Base-by-base conservation (phyloP, 2,797 vertebrate species). In the Emydoidea blandingii region DNA sequence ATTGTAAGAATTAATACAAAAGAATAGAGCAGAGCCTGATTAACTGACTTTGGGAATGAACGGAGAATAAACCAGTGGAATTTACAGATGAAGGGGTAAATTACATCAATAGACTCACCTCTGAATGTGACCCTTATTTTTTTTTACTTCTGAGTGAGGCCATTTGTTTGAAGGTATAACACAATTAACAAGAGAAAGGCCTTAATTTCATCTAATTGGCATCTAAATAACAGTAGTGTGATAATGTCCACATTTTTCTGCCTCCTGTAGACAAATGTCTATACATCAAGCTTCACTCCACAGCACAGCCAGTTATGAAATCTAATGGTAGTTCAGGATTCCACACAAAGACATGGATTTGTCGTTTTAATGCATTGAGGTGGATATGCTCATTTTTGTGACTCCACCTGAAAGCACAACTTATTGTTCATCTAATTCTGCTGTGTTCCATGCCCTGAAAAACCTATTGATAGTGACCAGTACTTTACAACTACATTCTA, bases 361-460 rank as follows among this genome's bases (percentile, higher is more conserved):
- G 37, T 37, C 88, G 29, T 95, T 44, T 62, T 85, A 18, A 82
- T 44, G 18, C 81, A 96, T 90, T 94, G 56, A 95, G 88, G 87
- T 11, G 44, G 4, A 4, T 86, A 74, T 6, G n/a, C 88, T 34
- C 19, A 83, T 84, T 93, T 94, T 49, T 91, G 87, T 81, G 49
- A 93, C 76, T 83, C 25, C 2, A 21, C 49, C 81, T 94, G 91
- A 87, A 57, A 93, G 27, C 29, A 81, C 52, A 78, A 44, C 82
- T 83, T 59, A 34, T 86, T 52, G 5, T 91, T 16, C 59, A 47
- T 4, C 5, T 86, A 86, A 54, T 85, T 62, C 4, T 6, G 18
- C 86, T 29, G 27, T 92, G 53, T 59, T 95, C 59, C 72, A 44
- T 57, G 37, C 7, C 50, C 68, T 81, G 72, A 14, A 96, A 90